Evolutionary conservation across 2,888 invertebrate species (phyloP).

Genomic region (Chydorus sphaericus): DNA sequence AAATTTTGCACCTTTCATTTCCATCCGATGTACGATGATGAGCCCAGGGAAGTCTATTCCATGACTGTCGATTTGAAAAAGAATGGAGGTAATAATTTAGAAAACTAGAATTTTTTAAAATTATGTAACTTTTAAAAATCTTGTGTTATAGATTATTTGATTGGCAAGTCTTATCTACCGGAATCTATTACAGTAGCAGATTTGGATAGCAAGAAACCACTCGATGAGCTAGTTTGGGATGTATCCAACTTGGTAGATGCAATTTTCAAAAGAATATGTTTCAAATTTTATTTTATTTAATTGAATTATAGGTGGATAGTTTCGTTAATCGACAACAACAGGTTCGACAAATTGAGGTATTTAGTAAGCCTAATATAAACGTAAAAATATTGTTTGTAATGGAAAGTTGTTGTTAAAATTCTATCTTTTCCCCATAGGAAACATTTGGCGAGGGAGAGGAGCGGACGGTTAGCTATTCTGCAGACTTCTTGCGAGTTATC

Average conservation of each 20-base stretch:
- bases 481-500: neutral
- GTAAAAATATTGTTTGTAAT: neutral
- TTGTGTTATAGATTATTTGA: neutral
- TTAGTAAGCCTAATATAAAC: neutral
- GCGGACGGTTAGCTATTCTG: neutral
- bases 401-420: too few relatives aligned
- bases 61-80: neutral
- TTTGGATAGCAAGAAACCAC: constrained; percentile 4
- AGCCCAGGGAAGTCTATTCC: neutral
- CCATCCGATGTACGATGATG: neutral
- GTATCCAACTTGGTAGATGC: constrained; percentile 1
- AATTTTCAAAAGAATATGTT: too few relatives aligned
- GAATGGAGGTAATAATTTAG: neutral
- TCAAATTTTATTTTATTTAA: too few relatives aligned
- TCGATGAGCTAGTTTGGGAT: neutral
- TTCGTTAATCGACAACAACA: neutral
- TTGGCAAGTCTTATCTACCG: neutral
- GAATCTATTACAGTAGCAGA: neutral
- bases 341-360: neutral
- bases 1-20: neutral
- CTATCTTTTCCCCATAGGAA: neutral
- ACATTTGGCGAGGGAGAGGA: neutral
- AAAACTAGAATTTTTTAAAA: neutral
- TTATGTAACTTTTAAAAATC: neutral
- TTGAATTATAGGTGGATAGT: too few relatives aligned